Percentiles rank a stretch among this genome's conserved stretches.
These are phyloP conservation scores for Galeopsomyia nigrocyanea DNA, from an alignment of 2,888 invertebrate genomes.

Conservation along the genomic window DNA sequence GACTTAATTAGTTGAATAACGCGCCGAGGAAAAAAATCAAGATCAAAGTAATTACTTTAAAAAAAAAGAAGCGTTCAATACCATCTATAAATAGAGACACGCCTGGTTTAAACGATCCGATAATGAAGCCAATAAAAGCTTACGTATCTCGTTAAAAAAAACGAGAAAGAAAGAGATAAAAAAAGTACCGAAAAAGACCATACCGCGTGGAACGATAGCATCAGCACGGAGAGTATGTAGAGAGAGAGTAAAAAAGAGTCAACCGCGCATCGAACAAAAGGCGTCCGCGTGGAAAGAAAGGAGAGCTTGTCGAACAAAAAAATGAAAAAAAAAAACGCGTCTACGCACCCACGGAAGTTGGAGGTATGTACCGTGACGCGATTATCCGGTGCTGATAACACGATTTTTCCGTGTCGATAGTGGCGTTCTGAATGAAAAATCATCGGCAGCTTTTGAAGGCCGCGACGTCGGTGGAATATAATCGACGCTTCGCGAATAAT, in stretches of 20 bases:
- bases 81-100: not conserved
- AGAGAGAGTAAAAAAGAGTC: too few relatives aligned
- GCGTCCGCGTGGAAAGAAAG: constrained; percentile 11
- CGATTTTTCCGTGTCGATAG: constrained; percentile 9
- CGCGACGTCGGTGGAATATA: constrained; percentile 17
- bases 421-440: constrained; percentile 26
- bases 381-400: constrained; percentile 40
- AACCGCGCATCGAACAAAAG: too few relatives aligned
- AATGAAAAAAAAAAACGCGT: not conserved
- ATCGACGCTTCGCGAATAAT: constrained; percentile 15
- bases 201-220: not conserved
- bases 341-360: not conserved
- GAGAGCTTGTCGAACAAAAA: not conserved
- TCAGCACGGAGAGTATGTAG: too few relatives aligned
- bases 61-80: not conserved
- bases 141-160: not conserved
- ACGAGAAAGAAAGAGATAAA: not conserved
- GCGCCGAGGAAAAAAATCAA: constrained; percentile 6
- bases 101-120: not conserved
- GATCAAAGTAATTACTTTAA: constrained; percentile 14
- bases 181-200: not conserved
- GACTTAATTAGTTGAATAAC: constrained; percentile 5
- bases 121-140: constrained; percentile 23
- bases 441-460: constrained; percentile 20
- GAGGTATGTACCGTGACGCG: constrained; percentile 36